A percentile compares a stretch with the other conserved stretches of the same genome.
phyloP scores from a whole-genome alignment of 2,113 vertebrate genomes.

The Rostratula benghalensis region DNA sequence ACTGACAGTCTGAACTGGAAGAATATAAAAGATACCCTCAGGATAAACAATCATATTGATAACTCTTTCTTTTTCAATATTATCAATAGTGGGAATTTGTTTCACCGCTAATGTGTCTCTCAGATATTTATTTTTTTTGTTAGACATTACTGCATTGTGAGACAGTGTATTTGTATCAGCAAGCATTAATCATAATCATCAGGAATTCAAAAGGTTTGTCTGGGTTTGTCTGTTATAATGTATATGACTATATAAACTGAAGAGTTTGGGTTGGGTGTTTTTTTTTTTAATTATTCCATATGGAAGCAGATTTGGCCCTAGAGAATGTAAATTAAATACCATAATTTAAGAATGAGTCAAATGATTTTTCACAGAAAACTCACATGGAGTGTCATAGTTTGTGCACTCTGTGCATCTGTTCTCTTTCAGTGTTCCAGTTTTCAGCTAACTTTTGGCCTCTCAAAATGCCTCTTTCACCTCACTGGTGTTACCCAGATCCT shows the following conservation, averaged over 20 bases:
- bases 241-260: background rate
- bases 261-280: background rate
- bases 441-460: background rate
- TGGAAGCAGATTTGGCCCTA: background rate
- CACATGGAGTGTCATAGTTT: background rate
- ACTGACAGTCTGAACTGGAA: background rate
- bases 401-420: background rate
- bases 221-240: background rate
- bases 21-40: background rate
- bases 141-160: background rate
- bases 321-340: background rate
- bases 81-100: background rate
- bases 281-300: background rate
- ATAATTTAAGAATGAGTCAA: background rate
- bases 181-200: background rate
- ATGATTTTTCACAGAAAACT: background rate
- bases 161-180: background rate
- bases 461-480: background rate
- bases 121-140: background rate
- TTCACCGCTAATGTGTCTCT: background rate
- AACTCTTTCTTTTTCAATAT: background rate
- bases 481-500: background rate
- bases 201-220: background rate
- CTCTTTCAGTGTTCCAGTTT: background rate
- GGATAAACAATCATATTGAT: background rate